Evolutionary conservation across 2,797 vertebrate genomes (phyloP).

Genomic region (Buphagus erythrorhynchus): DNA sequence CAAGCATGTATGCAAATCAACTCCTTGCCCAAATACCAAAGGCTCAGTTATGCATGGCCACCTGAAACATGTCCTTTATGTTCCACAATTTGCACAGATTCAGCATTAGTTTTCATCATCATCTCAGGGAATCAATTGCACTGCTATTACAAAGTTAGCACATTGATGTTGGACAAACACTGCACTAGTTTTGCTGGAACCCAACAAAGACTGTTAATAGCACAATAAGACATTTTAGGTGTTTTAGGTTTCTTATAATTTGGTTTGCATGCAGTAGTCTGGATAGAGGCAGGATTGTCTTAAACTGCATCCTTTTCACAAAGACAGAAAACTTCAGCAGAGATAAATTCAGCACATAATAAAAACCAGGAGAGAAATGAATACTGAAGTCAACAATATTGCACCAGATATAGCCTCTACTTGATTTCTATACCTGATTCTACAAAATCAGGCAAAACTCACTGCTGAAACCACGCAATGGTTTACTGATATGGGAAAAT

Average conservation of each 20-base stretch:
- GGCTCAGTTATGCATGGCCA: not conserved
- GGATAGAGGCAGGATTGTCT: not conserved
- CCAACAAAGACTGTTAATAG: not conserved
- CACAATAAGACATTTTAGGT: not conserved
- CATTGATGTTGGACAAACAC: not conserved
- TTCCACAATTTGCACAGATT: not conserved
- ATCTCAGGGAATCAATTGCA: not conserved
- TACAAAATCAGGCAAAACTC: not conserved
- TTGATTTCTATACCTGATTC: not conserved
- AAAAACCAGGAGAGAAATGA: not conserved
- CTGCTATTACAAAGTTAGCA: not conserved
- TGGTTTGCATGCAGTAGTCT: not conserved
- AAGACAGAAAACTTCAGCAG: not conserved
- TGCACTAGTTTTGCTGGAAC: not conserved
- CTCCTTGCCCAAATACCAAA: not conserved
- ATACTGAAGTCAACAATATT: not conserved
- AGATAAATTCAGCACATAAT: not conserved
- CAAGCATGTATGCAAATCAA: not conserved
- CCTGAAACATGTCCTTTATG: not conserved
- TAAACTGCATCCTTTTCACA: not conserved
- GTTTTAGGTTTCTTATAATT: not conserved
- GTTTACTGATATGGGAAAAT: not conserved
- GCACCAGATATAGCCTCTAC: not conserved
- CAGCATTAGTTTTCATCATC: not conserved
- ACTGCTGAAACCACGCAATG: not conserved